Conservation (phyloP, 2,797 vertebrate species). For the Sphenodon punctatus region DNA sequence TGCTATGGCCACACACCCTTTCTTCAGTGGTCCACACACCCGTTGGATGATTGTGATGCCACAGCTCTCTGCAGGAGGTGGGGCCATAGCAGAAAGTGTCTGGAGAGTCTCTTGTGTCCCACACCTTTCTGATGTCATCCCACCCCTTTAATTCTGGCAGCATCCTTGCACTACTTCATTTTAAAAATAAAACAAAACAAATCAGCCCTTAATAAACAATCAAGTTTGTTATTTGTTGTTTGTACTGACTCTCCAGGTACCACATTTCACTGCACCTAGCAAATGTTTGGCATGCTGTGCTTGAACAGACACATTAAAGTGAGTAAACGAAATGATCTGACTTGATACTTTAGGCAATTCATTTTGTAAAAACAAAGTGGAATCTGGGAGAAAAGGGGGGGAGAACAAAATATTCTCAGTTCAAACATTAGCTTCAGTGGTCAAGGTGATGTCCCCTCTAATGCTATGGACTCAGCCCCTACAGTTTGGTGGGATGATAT, state of each 20-base stretch:
- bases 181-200: too few species aligned
- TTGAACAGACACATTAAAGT: neutral
- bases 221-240: neutral
- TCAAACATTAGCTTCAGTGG: neutral
- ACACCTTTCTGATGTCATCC: too few species aligned
- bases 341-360: neutral
- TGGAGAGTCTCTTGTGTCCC: too few species aligned
- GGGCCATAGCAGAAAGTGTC: too few species aligned
- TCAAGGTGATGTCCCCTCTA: neutral
- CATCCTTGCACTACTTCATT: too few species aligned
- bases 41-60: too few species aligned
- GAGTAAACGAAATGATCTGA: neutral
- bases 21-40: too few species aligned
- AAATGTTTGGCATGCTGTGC: neutral
- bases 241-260: neutral
- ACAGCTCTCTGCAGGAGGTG: too few species aligned
- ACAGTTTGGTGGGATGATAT: neutral
- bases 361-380: neutral
- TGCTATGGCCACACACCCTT: too few species aligned
- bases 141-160: too few species aligned
- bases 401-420: fast-evolving
- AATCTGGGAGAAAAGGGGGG: neutral
- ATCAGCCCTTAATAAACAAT: too few species aligned
- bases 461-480: fast-evolving
- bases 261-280: neutral